Evolutionary conservation across 1,140 invertebrate species (phyloP).

Genomic region (Trichonephila inaurata): DNA sequence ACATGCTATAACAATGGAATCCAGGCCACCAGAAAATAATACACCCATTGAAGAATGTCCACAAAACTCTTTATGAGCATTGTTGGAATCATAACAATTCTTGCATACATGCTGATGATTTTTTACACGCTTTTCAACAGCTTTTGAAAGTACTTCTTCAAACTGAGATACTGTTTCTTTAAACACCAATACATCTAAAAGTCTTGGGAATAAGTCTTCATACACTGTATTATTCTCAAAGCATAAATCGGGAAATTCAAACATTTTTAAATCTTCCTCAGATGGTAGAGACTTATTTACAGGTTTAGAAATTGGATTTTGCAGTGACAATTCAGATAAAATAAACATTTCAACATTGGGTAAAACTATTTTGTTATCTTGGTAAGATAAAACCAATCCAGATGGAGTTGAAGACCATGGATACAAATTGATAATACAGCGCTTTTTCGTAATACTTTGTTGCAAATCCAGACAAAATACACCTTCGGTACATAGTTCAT

Average conservation of each 20-base stretch:
- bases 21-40: conserved; percentile 97
- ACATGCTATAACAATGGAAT: conserved; percentile 93
- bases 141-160: conserved; percentile 84
- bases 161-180: conserved; percentile 81
- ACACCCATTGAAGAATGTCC: conserved; percentile 90
- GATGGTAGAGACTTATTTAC: conserved; percentile 52
- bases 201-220: background rate
- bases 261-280: conserved; percentile 29
- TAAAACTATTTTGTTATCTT: background rate
- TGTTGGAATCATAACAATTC: conserved; percentile 81
- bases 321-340: background rate
- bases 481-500: conserved; percentile 89
- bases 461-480: conserved; percentile 85
- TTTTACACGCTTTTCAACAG: conserved; percentile 85
- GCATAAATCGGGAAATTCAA: background rate
- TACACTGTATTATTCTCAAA: background rate
- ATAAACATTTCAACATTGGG: background rate
- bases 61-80: conserved; percentile 78
- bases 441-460: conserved; percentile 54
- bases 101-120: conserved; percentile 86
- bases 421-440: conserved; percentile 78
- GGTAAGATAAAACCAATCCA: background rate
- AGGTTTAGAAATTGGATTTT: background rate
- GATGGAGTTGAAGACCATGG: conserved; percentile 78
- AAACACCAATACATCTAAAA: conserved; percentile 16